Evolutionary conservation across 2,888 invertebrate genomes (phyloP), one percentile per base, ranked within the genome.

Genomic region (Pachymerium ferrugineum): DNA sequence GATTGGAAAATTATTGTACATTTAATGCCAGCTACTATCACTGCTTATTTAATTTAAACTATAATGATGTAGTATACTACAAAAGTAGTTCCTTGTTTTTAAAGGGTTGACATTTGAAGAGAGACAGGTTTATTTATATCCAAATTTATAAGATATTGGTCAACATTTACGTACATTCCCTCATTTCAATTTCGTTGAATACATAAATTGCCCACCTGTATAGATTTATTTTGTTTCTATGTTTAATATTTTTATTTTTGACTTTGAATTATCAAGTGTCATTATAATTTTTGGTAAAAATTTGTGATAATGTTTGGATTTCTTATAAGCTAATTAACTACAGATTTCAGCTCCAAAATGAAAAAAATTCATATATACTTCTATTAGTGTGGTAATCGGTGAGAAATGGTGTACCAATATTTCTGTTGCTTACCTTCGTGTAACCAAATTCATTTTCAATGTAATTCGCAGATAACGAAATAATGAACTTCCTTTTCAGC

Each of bases 151-250:
- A 28, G 62, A 62, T 62, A 62, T 62, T 25, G 28, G 62, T 62
- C 62, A 12, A 62, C 62, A 62, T 62, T 62, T 62, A 62, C n/a
- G n/a, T n/a, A n/a, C 62, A 62, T 62, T 62, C 62, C 62, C 28
- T 28, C 28, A 28, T 62, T 62, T 28, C 28, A 28, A 62, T 62
- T 62, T 12, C 14, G 12, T 62, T 62, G 28, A 62, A 62, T 62
- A 28, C 25, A 62, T 22, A 25, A 62, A 62, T 62, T 62, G 62
- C 28, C 62, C 62, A 62, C 28, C 28, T 62, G 28, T 28, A 62
- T 28, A 28, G 62, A 62, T 62, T 62, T 62, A 62, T 62, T 62
- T 62, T 62, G 62, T 62, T 62, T 62, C 62, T 62, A 62, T 62
- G 62, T 62, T 62, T 12, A 25, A 62, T 62, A 3, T 62, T 62